Conservation (phyloP, 2,888 invertebrate species). For the Pyrrhosoma nymphula region DNA sequence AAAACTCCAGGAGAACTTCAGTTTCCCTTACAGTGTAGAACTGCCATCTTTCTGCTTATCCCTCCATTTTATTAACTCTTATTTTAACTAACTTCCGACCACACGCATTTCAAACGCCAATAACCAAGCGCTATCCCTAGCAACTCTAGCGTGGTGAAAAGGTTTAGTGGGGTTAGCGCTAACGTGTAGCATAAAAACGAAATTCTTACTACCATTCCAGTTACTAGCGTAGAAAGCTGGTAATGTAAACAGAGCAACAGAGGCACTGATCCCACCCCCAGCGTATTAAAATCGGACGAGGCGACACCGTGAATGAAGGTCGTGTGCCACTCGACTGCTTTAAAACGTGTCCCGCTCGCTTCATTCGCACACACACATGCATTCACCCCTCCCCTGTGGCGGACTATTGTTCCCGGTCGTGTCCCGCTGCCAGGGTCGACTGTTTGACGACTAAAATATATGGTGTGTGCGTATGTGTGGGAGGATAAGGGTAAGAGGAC, state of each 20-base stretch:
- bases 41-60: too few species aligned
- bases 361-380: neutral
- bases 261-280: neutral
- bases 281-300: neutral
- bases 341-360: neutral
- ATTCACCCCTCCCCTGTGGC: neutral
- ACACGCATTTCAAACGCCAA: too few species aligned
- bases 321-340: neutral
- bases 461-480: neutral
- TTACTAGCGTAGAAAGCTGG: too few species aligned
- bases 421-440: neutral
- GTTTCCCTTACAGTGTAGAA: too few species aligned
- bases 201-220: neutral
- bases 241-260: too few species aligned
- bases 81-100: too few species aligned
- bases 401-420: neutral
- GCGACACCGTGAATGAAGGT: neutral
- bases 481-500: neutral
- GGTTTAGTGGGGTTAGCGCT: too few species aligned
- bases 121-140: too few species aligned
- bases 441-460: slow-evolving; percentile 9
- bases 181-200: too few species aligned
- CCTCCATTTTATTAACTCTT: too few species aligned
- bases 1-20: too few species aligned
- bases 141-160: too few species aligned